A percentile compares a stretch with the other conserved stretches of the same genome.
Evolutionary conservation across 2,888 invertebrate genomes (phyloP).

Genomic region (Pyrrhosoma nymphula): DNA sequence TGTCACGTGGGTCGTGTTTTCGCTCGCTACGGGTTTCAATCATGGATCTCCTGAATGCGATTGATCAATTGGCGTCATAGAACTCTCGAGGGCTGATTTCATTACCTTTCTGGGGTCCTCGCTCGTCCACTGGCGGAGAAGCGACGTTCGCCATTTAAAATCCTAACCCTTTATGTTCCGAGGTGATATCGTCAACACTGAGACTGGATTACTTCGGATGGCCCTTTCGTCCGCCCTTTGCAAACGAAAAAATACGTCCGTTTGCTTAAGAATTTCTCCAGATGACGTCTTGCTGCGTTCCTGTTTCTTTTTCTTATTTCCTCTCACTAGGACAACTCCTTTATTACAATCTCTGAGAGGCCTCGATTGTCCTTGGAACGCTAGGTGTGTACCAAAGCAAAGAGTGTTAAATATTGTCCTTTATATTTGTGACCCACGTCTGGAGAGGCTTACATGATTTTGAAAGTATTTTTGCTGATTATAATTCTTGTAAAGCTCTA

Average conservation of each 20-base stretch:
- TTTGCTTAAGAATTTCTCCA: background rate
- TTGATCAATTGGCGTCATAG: slow-evolving; percentile 31
- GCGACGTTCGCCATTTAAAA: background rate
- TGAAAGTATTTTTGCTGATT: too few relatives aligned
- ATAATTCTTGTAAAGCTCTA: too few relatives aligned
- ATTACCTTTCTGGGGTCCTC: background rate
- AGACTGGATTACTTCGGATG: background rate
- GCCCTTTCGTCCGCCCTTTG: background rate
- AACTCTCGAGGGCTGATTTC: slow-evolving; percentile 17
- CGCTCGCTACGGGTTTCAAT: slow-evolving; percentile 17
- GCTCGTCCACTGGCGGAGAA: background rate
- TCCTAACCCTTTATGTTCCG: background rate
- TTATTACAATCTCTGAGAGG: too few relatives aligned
- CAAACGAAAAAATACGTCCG: background rate
- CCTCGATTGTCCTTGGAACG: too few relatives aligned
- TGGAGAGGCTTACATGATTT: too few relatives aligned
- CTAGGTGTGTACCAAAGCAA: too few relatives aligned
- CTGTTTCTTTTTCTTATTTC: background rate
- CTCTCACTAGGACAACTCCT: background rate
- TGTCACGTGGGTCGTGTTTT: slow-evolving; percentile 4
- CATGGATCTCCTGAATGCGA: slow-evolving; percentile 5
- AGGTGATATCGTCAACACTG: background rate
- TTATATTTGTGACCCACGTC: too few relatives aligned
- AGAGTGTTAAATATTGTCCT: too few relatives aligned
- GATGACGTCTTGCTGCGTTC: background rate